A percentile compares a stretch with the other conserved stretches of the same genome.
Evolutionary conservation across 2,888 invertebrate genomes (phyloP).

Genomic region (Mycogona germanica): DNA sequence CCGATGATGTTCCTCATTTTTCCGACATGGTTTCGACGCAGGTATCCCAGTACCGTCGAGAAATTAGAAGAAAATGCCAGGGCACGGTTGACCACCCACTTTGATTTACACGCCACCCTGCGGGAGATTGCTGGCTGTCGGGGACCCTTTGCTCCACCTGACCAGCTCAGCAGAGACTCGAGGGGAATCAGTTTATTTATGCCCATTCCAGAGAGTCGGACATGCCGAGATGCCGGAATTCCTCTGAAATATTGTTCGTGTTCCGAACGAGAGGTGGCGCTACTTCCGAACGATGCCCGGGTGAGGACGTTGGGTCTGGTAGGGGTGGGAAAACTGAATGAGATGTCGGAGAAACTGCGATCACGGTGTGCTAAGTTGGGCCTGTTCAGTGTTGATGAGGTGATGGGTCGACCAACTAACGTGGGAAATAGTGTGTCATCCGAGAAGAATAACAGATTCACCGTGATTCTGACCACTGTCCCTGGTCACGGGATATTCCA

Average conservation of each 20-base stretch:
- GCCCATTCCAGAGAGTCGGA: background rate
- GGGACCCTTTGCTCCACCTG: too few species aligned
- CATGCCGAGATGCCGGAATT: background rate
- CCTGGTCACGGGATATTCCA: background rate
- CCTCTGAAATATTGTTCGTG: conserved; percentile 3
- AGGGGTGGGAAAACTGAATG: background rate
- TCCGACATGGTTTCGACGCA: conserved; percentile 53
- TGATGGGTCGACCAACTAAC: background rate
- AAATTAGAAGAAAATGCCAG: conserved; percentile 17
- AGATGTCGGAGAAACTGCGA: background rate
- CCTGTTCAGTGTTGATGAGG: background rate
- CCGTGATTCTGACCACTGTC: background rate
- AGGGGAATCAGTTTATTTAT: background rate
- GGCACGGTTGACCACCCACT: conserved; percentile 31
- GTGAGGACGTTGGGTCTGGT: too few species aligned
- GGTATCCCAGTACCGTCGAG: conserved; percentile 47
- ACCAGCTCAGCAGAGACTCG: too few species aligned
- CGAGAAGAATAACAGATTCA: background rate
- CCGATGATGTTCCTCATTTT: conserved; percentile 62
- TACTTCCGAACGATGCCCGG: too few species aligned
- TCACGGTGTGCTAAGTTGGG: background rate
- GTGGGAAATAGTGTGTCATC: background rate
- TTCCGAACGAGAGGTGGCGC: background rate
- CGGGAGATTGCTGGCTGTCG: background rate
- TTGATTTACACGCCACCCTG: conserved; percentile 2